phyloP scores from a whole-genome alignment of 2,113 vertebrate species.

The Trichomycterus rosablanca region DNA sequence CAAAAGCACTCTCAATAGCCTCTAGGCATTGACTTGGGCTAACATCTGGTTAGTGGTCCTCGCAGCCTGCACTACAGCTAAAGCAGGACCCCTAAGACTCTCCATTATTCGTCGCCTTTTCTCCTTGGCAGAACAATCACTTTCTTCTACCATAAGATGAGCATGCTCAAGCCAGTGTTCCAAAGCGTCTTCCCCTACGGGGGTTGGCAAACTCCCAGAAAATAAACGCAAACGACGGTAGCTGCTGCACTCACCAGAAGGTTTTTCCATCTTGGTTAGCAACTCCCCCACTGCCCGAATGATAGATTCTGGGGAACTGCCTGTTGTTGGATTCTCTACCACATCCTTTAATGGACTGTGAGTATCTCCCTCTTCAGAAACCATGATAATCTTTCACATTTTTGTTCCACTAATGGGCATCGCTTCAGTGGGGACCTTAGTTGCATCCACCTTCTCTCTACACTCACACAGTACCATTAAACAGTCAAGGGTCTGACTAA shows the following conservation, averaged over 20 bases:
- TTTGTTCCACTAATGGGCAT: background rate
- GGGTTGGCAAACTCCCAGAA: conserved; percentile 13
- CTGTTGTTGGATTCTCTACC: too few species aligned
- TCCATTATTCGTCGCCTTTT: conserved; percentile 24
- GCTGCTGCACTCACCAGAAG: background rate
- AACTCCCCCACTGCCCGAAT: background rate
- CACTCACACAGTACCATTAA: conserved; percentile 16
- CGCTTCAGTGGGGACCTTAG: background rate
- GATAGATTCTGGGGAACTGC: background rate
- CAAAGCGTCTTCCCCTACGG: conserved; percentile 23
- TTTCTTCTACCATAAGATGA: conserved; percentile 26
- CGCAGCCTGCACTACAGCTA: too few species aligned
- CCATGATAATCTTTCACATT: conserved; percentile 8
- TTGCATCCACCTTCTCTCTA: background rate
- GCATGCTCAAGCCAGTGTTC: conserved; percentile 33
- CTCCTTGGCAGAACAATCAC: conserved; percentile 22
- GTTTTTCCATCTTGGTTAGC: background rate
- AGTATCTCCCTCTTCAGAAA: background rate
- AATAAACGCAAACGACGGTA: conserved; percentile 10
- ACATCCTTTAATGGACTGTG: too few species aligned
- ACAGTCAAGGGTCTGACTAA: background rate
- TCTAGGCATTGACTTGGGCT: conserved; percentile 33
- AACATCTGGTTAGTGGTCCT: too few species aligned
- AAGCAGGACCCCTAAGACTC: conserved; percentile 15
- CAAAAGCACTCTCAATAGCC: conserved; percentile 28